Conservation (phyloP, 2,888 invertebrate species). For the Andricus quercusramuli region DNA sequence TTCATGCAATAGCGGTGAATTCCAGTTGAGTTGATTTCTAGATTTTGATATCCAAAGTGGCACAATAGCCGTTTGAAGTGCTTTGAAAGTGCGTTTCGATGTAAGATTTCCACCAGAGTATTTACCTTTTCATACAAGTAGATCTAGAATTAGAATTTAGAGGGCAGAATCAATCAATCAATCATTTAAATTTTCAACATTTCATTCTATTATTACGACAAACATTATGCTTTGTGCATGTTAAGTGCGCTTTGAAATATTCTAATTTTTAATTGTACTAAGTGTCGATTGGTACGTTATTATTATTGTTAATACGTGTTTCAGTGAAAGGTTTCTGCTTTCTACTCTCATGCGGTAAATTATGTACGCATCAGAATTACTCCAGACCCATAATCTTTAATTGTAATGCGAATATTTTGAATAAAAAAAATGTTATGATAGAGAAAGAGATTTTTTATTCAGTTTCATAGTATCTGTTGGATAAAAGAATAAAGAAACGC, state of each 20-base stretch:
- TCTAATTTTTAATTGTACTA: conserved; percentile 12
- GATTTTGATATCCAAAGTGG: not conserved
- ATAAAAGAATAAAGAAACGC: too few species aligned
- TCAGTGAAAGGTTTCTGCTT: not conserved
- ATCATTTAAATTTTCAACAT: not conserved
- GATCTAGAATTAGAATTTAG: not conserved
- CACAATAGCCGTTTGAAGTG: not conserved
- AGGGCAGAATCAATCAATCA: not conserved
- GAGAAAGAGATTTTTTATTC: not conserved
- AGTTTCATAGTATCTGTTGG: too few species aligned
- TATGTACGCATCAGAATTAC: not conserved
- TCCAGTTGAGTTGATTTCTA: not conserved
- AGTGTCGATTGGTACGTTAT: too few species aligned
- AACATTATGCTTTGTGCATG: conserved; percentile 1
- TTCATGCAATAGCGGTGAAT: not conserved
- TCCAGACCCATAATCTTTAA: not conserved
- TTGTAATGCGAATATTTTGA: conserved; percentile 36
- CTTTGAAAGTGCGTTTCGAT: conserved; percentile 9
- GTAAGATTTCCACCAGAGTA: not conserved
- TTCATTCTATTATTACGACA: not conserved
- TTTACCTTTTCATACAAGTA: not conserved
- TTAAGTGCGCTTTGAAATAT: not conserved
- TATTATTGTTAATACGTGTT: not conserved
- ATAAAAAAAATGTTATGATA: conserved; percentile 28
- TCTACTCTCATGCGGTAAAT: not conserved